These are phyloP conservation scores for Hecatera dysodea DNA, from an alignment of 2,888 invertebrate species.

Conservation along the genomic window DNA sequence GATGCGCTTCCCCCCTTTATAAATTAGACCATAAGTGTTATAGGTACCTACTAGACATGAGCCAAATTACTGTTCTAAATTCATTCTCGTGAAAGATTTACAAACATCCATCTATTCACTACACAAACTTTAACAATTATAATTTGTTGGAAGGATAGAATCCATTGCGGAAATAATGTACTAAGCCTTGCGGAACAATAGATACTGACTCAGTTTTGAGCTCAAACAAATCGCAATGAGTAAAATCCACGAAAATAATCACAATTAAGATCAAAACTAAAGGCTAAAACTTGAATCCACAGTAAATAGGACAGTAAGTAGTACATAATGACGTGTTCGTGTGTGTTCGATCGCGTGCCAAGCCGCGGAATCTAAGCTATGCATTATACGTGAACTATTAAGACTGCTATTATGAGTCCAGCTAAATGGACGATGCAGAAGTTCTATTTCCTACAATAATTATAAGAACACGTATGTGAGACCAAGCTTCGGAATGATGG, in stretches of 20 bases:
- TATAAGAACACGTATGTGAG: neutral
- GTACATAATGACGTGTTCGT: constrained; percentile 54
- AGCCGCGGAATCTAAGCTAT: constrained; percentile 49
- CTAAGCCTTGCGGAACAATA: neutral
- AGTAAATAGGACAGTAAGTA: constrained; percentile 48
- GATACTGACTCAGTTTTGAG: neutral
- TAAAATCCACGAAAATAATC: neutral
- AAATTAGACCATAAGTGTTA: too few relatives aligned
- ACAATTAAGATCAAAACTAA: neutral
- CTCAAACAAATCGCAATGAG: neutral
- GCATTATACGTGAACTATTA: constrained; percentile 63
- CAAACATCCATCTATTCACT: too few relatives aligned
- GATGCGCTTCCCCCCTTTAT: too few relatives aligned
- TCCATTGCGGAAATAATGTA: too few relatives aligned
- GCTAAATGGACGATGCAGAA: constrained; percentile 24
- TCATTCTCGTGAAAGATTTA: too few relatives aligned
- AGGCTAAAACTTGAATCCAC: neutral
- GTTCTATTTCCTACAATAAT: constrained; percentile 9
- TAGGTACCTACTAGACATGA: too few relatives aligned
- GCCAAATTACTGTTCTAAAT: too few relatives aligned
- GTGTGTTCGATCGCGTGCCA: constrained; percentile 55
- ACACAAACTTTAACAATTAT: too few relatives aligned
- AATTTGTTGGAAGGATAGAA: too few relatives aligned
- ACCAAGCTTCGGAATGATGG: too few relatives aligned
- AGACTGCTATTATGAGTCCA: constrained; percentile 28